Evolutionary conservation across 53 echinoderm and acorn worm genomes (phyloP), one percentile per base, ranked within the genome.

Genomic region (Luidia sarsii): DNA sequence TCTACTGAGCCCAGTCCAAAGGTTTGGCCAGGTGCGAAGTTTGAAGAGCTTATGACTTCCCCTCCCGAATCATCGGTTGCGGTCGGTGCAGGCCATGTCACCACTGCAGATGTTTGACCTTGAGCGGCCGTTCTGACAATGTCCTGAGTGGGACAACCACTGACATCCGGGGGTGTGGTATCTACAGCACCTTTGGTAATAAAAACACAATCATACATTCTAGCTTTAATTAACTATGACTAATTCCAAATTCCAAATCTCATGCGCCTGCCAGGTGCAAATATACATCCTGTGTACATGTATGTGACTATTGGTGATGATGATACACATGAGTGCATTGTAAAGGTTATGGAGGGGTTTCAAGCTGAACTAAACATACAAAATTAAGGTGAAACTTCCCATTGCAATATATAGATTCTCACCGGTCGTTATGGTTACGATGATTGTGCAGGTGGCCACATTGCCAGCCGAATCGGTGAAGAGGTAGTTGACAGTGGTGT

Each of bases 11-110:
- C 81, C 1, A 83, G 41, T 2, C 31, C 10, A 39, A 65, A 69
- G 33, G 37, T 35, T 24, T 65, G 59, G 48, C 86, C 90, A 4
- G 90, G 82, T 31, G 63, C 57, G 30, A 57, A 81, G 57, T 64
- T 63, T 22, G 53, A 64, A 22, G 36, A 11, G 16, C 55, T 28
- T 15, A 49, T 46, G 1, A 60, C 59, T 19, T 2, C 1, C 61
- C 21, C 57, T 8, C 88, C 88, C 20, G 82, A 87, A 64, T 81
- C 49, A n/a, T 82, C 88, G 7, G 67, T 64, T 9, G 82, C 88
- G 39, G 73, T 65, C 4, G 81, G 71, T 10, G 43, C 73, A n/a
- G 19, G 52, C 81, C 81, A 81, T 7, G 14, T 1, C n/a, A 74
- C 88, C 28, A n/a, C n/a, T 5, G 69, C 48, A 14, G 73, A 21